phyloP scores from a whole-genome alignment of 2,888 invertebrate genomes.

The Tinea pellionella region DNA sequence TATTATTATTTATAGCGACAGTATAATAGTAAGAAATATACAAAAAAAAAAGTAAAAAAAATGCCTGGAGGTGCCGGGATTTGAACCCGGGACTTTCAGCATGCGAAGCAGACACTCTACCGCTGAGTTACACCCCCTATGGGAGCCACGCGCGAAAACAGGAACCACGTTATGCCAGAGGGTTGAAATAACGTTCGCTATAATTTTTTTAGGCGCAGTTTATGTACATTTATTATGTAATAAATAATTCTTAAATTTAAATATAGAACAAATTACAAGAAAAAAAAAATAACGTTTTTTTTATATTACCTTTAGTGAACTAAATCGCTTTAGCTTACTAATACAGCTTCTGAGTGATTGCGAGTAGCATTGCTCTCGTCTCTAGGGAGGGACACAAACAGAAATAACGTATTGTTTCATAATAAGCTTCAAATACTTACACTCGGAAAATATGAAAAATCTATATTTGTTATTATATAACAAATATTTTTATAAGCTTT shows the following conservation, averaged over 20 bases:
- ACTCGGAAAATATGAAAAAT: too few species aligned
- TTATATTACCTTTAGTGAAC: background rate
- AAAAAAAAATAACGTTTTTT: too few species aligned
- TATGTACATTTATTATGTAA: too few species aligned
- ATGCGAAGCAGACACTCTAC: conserved; percentile 65
- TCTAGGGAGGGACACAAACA: background rate
- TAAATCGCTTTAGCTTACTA: background rate
- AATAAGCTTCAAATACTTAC: background rate
- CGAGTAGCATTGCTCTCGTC: background rate
- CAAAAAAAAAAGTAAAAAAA: background rate
- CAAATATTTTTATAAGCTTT: too few species aligned
- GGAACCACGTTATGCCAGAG: background rate
- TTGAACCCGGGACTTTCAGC: conserved; percentile 67
- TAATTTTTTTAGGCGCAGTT: too few species aligned
- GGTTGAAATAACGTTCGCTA: background rate
- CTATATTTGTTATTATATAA: too few species aligned
- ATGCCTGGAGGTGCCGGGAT: conserved; percentile 58
- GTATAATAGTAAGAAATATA: too few species aligned
- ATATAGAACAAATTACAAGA: too few species aligned
- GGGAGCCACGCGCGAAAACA: background rate
- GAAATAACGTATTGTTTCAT: background rate
- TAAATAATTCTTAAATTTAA: too few species aligned
- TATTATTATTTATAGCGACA: too few species aligned
- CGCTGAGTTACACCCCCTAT: conserved; percentile 60
- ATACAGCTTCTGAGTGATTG: too few species aligned